phyloP scores from a whole-genome alignment of 1,140 invertebrate genomes.

The Microplitis mediator region DNA sequence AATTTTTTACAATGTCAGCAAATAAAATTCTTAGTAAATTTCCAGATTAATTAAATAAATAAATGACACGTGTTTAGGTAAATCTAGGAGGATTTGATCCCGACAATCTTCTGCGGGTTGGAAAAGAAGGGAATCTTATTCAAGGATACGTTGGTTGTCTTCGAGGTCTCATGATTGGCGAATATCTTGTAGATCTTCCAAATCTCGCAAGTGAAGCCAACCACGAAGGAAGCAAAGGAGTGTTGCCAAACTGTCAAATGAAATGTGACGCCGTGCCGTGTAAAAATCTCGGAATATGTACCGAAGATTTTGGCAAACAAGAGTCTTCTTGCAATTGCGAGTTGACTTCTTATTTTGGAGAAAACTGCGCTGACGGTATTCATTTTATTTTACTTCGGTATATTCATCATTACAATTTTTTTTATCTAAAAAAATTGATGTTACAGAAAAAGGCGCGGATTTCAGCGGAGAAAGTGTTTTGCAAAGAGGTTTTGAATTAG shows the following conservation, averaged over 20 bases:
- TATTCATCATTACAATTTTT: background rate
- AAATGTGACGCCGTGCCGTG: conserved; percentile 87
- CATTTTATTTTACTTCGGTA: background rate
- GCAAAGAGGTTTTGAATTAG: conserved; percentile 75
- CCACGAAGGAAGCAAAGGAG: conserved; percentile 74
- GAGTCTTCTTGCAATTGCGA: conserved; percentile 87
- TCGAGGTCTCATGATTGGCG: conserved; percentile 84
- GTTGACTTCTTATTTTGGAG: conserved; percentile 85
- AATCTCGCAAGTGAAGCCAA: conserved; percentile 73
- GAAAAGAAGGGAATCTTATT: conserved; percentile 63
- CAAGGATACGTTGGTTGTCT: conserved; percentile 87
- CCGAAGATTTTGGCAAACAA: conserved; percentile 86
- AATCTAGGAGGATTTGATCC: conserved; percentile 86
- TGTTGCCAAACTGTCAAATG: conserved; percentile 83
- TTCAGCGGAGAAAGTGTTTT: conserved; percentile 86
- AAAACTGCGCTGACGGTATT: conserved; percentile 68
- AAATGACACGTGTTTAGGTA: conserved; percentile 57
- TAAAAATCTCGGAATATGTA: conserved; percentile 85
- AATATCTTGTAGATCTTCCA: conserved; percentile 77
- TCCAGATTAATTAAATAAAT: background rate
- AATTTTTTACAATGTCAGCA: too few species aligned
- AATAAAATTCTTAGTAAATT: background rate
- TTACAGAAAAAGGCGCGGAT: conserved; percentile 83
- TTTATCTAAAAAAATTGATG: conserved; percentile 49
- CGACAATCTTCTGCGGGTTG: conserved; percentile 71